Base-by-base conservation (phyloP, 2,797 vertebrate species). In the Champsocephalus gunnari region DNA sequence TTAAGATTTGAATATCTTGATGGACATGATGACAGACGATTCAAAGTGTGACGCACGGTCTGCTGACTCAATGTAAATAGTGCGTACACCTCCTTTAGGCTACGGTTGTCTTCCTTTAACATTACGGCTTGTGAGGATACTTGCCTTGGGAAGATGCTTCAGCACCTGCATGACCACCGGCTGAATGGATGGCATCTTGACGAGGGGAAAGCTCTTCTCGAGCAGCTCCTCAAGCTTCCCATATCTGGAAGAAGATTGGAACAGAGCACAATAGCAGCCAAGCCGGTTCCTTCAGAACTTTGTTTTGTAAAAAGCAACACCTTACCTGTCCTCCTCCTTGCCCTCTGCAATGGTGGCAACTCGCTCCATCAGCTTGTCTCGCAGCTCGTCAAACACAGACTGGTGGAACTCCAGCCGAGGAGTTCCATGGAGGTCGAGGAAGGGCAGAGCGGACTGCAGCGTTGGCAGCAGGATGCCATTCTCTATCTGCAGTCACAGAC, bases 131-230 rank as follows among this genome's bases (percentile, higher is more conserved):
- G 8, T 50, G 8, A 24, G 21, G 53, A 21, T 9, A 65, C 92
- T 84, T 87, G 94, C 98, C 96, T 99, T 99, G 24, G 97, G 98
- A 34, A 99, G 85, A 84, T 99, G 97, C 68, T 99, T 99, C 93
- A 99, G 96, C 84, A 99, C 98, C 59, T 97, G 98, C 98, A 99
- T 99, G 21, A 99, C 98, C 62, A 99, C 98, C 0, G 98, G 98
- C 91, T 99, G 98, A 78, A 99, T 96, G 0, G 98, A 99, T 0
- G 97, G 97, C 96, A 99, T 98, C 89, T 98, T 99, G 66, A 99
- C 98, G n/a, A 99, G 82, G 0, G 97, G 97, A 73, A 99, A 99
- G 84, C 97, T 99, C 90, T 99, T 99, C 88, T 99, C 98, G 65
- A 99, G 85, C 6, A 99, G 95, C 68, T 99, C 98, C 72, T 99